Evolutionary conservation across 2,888 invertebrate species (phyloP), one percentile per base, ranked within the genome.

Genomic region (Lepidocyrtinus sp.): DNA sequence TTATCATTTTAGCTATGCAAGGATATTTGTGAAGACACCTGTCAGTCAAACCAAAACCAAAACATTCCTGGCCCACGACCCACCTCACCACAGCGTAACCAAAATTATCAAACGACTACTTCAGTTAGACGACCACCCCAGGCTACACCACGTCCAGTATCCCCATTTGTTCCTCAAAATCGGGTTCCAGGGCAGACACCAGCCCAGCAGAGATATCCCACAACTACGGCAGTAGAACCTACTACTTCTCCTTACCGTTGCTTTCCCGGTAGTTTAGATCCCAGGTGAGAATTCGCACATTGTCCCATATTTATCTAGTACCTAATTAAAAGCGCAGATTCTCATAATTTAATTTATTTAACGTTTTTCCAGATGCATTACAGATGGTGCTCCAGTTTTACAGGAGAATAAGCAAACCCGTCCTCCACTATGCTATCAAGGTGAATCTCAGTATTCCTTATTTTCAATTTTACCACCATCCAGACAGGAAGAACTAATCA

Each of bases 21-120:
- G 68, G 85, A 85, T n/a, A 67, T 19, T 21, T 85, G 85, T 71
- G 83, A 84, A 46, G 80, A 82, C 2, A 68, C 75, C 19, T 83
- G 83, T 45, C 26, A 70, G 1, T 75, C 83, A 22, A 63, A 26
- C 17, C 68, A 70, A 22, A 63, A 26, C 17, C 68, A 70, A 22
- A 36, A 75, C 24, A 12, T 27, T n/a, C 75, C 75, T 17, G 12
- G 27, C 22, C 62, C 50, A 22, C 25, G 21, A 75, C 64, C 68
- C 45, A 70, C 61, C 25, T 36, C 21, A 50, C 77, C 68, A 24
- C 59, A 26, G n/a, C n/a, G n/a, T n/a, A 50, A n/a, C 46, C 55
- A 62, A 21, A 15, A 19, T n/a, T 9, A n/a, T 17, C 17, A 22
- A 63, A 46, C 71, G 26, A 68, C 36, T 36, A 45, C 59, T 55